Conservation (phyloP, 2,888 invertebrate species). For the Dendrolimus houi region DNA sequence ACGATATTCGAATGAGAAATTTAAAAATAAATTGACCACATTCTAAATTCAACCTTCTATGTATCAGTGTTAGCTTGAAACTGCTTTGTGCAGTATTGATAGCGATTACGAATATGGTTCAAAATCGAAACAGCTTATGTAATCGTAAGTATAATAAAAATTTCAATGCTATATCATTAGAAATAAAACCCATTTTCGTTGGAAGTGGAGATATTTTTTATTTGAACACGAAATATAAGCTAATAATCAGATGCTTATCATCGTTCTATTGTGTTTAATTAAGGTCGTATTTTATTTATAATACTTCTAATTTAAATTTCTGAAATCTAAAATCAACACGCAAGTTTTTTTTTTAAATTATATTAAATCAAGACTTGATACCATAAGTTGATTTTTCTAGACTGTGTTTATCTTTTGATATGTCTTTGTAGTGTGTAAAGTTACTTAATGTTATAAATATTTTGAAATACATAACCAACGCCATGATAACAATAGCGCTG, state of each 20-base stretch:
- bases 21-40: background rate
- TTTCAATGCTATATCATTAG: too few relatives aligned
- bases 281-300: slow-evolving; percentile 33
- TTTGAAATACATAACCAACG: too few relatives aligned
- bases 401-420: too few relatives aligned
- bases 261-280: slow-evolving; percentile 27
- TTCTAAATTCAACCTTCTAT: background rate
- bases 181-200: background rate
- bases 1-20: background rate
- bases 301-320: slow-evolving; percentile 20
- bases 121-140: background rate
- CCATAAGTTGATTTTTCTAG: too few relatives aligned
- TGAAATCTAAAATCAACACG: background rate
- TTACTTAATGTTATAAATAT: too few relatives aligned
- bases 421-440: too few relatives aligned
- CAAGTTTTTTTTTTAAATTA: background rate
- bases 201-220: background rate
- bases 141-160: too few relatives aligned
- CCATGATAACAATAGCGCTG: too few relatives aligned
- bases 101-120: background rate
- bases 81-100: background rate
- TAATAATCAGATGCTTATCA: background rate
- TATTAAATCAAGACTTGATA: too few relatives aligned
- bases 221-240: slow-evolving; percentile 17
- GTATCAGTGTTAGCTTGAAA: background rate